Percentiles rank a stretch among this genome's conserved stretches.
Evolutionary conservation across 37 sponge, comb jelly and placozoan genomes (phyloP).

Genomic region (Eunapius fragilis): DNA sequence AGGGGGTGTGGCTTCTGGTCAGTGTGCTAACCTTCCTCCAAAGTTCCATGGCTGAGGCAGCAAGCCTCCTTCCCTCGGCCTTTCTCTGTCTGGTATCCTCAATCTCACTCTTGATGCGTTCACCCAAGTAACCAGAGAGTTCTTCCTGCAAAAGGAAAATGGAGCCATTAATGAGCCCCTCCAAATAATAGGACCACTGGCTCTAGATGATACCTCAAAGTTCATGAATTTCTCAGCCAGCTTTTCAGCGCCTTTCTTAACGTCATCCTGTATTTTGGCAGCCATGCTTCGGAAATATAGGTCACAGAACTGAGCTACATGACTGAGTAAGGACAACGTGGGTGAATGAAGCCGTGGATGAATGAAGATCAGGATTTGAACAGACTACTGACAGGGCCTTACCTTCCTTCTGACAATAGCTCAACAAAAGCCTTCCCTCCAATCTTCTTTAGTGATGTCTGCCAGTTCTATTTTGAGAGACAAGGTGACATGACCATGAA

Average conservation of each 20-base stretch:
- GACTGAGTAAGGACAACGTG: background rate
- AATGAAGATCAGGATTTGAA: background rate
- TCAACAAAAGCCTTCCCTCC: conserved; percentile 62
- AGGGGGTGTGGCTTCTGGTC: too few relatives aligned
- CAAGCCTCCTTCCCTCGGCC: conserved; percentile 52
- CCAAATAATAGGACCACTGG: too few relatives aligned
- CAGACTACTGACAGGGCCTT: conserved; percentile 34
- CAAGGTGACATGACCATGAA: background rate
- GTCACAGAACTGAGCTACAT: conserved; percentile 31
- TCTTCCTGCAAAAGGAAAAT: conserved; percentile 27
- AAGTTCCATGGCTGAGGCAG: conserved; percentile 42
- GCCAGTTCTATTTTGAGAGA: conserved; percentile 55
- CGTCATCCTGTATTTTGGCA: conserved; percentile 6
- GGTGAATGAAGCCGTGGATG: background rate
- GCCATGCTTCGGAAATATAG: conserved; percentile 42
- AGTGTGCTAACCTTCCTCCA: conserved; percentile 76
- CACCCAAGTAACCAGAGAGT: conserved; percentile 43
- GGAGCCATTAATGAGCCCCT: too few relatives aligned
- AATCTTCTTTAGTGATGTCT: conserved; percentile 36
- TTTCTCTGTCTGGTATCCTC: conserved; percentile 28
- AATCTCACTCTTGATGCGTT: conserved; percentile 7
- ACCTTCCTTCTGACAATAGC: conserved; percentile 74
- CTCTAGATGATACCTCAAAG: too few relatives aligned
- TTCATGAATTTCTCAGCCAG: conserved; percentile 40
- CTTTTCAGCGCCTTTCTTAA: conserved; percentile 10